Evolutionary conservation across 2,113 vertebrate genomes (phyloP).

Genomic region (Lophura nycthemera): DNA sequence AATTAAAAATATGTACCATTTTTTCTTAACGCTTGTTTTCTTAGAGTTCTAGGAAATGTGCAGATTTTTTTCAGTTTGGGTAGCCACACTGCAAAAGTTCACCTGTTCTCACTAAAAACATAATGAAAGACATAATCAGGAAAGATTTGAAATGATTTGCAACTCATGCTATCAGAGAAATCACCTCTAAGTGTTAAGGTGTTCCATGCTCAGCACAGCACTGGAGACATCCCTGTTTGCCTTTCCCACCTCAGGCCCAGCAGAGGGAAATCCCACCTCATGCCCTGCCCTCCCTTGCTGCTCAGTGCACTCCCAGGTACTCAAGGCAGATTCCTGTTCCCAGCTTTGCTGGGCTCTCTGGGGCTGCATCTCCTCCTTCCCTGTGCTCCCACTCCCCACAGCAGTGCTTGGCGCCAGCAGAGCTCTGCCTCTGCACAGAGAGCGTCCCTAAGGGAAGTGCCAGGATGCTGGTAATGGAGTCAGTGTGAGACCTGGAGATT

Average conservation of each 20-base stretch:
- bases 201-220: background rate
- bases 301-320: background rate
- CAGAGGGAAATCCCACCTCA: background rate
- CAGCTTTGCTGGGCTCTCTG: background rate
- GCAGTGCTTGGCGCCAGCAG: background rate
- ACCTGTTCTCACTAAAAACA: background rate
- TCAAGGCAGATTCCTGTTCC: background rate
- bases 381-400: background rate
- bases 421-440: background rate
- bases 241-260: background rate
- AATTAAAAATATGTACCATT: conserved; percentile 36
- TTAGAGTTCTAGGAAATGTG: background rate
- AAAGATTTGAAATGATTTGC: background rate
- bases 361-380: background rate
- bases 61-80: conserved; percentile 1
- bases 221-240: background rate
- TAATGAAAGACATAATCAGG: background rate
- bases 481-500: background rate
- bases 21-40: conserved; percentile 35
- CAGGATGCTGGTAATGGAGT: background rate
- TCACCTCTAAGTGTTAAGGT: background rate
- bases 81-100: background rate
- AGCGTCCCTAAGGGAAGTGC: background rate
- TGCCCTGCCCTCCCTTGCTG: background rate
- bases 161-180: background rate